Evolutionary conservation across 2,113 vertebrate genomes (phyloP).

Genomic region (Cololabis saira): DNA sequence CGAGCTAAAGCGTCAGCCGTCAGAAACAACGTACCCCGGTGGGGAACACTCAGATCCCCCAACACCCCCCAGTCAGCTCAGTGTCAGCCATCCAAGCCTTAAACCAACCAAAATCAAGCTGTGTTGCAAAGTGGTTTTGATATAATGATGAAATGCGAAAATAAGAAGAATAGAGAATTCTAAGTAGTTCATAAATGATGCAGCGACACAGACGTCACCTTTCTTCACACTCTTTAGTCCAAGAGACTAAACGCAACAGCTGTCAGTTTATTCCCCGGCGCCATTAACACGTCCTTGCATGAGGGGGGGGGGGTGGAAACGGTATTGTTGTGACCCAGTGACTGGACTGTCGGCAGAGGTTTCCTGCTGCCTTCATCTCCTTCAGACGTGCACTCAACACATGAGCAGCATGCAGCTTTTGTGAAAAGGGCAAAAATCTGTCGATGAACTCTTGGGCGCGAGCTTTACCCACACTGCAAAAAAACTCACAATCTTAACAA

Average conservation of each 20-base stretch:
- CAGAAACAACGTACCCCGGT: background rate
- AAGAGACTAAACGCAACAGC: conserved; percentile 83
- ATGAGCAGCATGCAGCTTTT: conserved; percentile 67
- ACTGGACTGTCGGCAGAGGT: conserved; percentile 37
- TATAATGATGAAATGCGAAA: no score
- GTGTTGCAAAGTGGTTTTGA: conserved; percentile 1
- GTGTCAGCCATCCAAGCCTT: conserved; percentile 1
- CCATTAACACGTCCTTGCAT: conserved; percentile 65
- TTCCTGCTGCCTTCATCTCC: conserved; percentile 64
- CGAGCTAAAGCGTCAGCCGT: no score
- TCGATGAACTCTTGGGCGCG: conserved; percentile 43
- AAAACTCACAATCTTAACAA: no score
- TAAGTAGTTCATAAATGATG: conserved; percentile 8
- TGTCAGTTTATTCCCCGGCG: conserved; percentile 76
- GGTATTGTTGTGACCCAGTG: conserved; percentile 56
- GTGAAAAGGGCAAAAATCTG: conserved; percentile 58
- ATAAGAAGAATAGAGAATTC: no score
- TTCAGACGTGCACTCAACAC: conserved; percentile 65
- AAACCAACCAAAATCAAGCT: background rate
- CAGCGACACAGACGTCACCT: conserved; percentile 34
- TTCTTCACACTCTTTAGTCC: conserved; percentile 64
- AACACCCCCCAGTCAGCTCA: background rate
- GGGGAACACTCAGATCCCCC: conserved; percentile 10
- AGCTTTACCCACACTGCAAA: no score
- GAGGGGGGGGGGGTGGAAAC: conserved; percentile 23